Evolutionary conservation across 2,888 invertebrate species (phyloP).

Genomic region (Heliconius charithonia): DNA sequence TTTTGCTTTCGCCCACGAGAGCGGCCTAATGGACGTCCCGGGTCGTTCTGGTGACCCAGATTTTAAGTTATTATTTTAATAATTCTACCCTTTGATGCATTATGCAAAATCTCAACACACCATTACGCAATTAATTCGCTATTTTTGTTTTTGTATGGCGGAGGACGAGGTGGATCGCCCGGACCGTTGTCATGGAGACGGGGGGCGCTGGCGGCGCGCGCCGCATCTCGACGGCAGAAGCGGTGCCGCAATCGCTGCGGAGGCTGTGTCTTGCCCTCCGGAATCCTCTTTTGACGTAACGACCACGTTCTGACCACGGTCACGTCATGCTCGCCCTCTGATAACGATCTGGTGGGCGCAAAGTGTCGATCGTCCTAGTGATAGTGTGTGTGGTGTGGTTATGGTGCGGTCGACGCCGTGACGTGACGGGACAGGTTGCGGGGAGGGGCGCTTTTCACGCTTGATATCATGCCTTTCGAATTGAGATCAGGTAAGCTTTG

Average conservation of each 20-base stretch:
- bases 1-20: neutral
- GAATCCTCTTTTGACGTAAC: constrained; percentile 64
- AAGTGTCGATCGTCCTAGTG: constrained; percentile 54
- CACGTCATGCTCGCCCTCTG: constrained; percentile 64
- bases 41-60: neutral
- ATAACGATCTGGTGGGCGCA: constrained; percentile 52
- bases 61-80: constrained; percentile 23
- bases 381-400: constrained; percentile 65
- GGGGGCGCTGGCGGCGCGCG: constrained; percentile 80
- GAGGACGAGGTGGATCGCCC: constrained; percentile 75
- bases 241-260: constrained; percentile 70
- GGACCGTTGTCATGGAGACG: constrained; percentile 75
- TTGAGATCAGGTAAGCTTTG: constrained; percentile 78
- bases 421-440: constrained; percentile 68
- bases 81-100: constrained; percentile 61
- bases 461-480: constrained; percentile 78
- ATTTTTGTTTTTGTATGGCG: constrained; percentile 79
- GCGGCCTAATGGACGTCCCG: neutral
- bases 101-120: constrained; percentile 65
- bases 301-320: constrained; percentile 54
- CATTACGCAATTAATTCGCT: constrained; percentile 81
- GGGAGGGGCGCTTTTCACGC: constrained; percentile 73
- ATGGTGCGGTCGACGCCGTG: constrained; percentile 70
- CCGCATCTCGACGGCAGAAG: constrained; percentile 75
- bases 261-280: constrained; percentile 68